Evolutionary conservation across 1,140 invertebrate genomes (phyloP).

Genomic region (Glossosoma conforme): DNA sequence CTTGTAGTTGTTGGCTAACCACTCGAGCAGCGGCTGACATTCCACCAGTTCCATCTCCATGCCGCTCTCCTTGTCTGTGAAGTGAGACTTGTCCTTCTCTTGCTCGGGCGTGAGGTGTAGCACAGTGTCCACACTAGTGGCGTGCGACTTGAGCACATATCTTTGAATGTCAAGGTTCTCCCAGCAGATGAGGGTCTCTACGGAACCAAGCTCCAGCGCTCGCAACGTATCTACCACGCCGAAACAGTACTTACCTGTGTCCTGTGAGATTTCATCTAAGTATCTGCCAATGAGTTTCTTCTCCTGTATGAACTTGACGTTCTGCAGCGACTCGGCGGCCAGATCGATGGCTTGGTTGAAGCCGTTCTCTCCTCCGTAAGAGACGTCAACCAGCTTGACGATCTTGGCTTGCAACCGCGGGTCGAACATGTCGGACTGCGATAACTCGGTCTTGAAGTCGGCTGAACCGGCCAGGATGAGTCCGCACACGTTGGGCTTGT

Average conservation of each 20-base stretch:
- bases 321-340: slow-evolving; percentile 94
- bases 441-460: slow-evolving; percentile 99
- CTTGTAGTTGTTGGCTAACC: slow-evolving; percentile 99
- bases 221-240: slow-evolving; percentile 97
- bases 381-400: slow-evolving; percentile 98
- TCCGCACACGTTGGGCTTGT: slow-evolving; percentile 96
- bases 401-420: slow-evolving; percentile 97
- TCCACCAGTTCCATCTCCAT: slow-evolving; percentile 97
- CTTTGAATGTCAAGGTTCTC: slow-evolving; percentile 97
- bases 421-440: slow-evolving; percentile 99
- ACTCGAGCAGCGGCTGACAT: slow-evolving; percentile 93
- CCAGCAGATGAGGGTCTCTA: slow-evolving; percentile 99
- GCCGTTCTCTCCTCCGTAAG: slow-evolving; percentile 99
- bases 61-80: slow-evolving; percentile 97
- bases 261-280: slow-evolving; percentile 97
- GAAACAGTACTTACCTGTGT: slow-evolving; percentile 99
- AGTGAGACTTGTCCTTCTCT: slow-evolving; percentile 97
- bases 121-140: slow-evolving; percentile 86
- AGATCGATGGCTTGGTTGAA: slow-evolving; percentile 99
- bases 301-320: slow-evolving; percentile 99
- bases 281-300: slow-evolving; percentile 99
- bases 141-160: slow-evolving; percentile 94
- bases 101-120: slow-evolving; percentile 94
- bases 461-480: slow-evolving; percentile 98
- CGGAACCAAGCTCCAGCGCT: slow-evolving; percentile 94